Conservation (phyloP, 92 coral and sea anemone species). For the Galaxea fascicularis region DNA sequence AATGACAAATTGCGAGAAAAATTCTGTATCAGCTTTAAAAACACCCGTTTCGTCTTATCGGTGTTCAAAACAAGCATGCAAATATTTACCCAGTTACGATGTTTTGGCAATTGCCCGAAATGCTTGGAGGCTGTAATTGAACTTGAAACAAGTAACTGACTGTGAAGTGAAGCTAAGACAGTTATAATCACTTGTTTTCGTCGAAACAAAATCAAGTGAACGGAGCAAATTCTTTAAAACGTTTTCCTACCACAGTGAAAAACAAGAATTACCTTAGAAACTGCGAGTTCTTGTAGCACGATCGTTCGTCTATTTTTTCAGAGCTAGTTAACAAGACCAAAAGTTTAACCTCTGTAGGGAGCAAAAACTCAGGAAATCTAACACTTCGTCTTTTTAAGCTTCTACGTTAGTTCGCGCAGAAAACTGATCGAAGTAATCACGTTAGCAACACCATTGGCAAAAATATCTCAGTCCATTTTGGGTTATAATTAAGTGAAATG, state of each 20-base stretch:
- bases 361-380: background rate
- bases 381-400: background rate
- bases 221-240: background rate
- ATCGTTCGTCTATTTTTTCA: background rate
- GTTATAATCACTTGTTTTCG: background rate
- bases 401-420: background rate
- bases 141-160: background rate
- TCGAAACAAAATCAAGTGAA: background rate
- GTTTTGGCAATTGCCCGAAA: too few relatives aligned
- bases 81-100: background rate
- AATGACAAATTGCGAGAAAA: background rate
- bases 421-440: background rate
- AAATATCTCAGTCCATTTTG: background rate
- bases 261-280: slow-evolving; percentile 6
- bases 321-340: background rate
- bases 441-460: background rate
- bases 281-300: background rate
- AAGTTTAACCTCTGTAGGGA: slow-evolving; percentile 10
- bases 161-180: background rate
- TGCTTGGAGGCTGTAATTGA: background rate
- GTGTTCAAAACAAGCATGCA: background rate
- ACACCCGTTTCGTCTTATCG: background rate
- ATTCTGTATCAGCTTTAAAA: background rate
- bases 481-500: background rate
- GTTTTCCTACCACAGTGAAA: background rate